These are phyloP conservation scores for Ancistrus triradiatus DNA, from an alignment of 2,113 vertebrate genomes.

Conservation along the genomic window DNA sequence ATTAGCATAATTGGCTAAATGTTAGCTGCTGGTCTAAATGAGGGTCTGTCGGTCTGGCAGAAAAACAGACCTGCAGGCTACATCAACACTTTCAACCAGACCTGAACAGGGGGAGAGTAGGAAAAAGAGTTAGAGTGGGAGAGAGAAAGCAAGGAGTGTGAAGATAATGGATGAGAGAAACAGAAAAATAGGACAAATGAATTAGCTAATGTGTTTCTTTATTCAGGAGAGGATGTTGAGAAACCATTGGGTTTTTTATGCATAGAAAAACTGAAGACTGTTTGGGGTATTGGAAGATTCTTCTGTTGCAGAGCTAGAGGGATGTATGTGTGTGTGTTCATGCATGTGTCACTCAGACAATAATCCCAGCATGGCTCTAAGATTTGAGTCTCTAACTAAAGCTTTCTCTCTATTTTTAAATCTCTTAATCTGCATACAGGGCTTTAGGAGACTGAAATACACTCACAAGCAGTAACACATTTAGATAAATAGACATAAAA, in stretches of 20 bases:
- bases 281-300: not conserved
- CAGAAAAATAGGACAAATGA: too few species aligned
- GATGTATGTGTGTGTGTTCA: slow-evolving; percentile 30
- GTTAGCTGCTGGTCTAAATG: slow-evolving; percentile 65
- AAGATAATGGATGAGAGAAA: too few species aligned
- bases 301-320: not conserved
- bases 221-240: too few species aligned
- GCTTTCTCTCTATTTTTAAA: slow-evolving; percentile 43
- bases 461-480: slow-evolving; percentile 12
- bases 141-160: too few species aligned
- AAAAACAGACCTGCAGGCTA: slow-evolving; percentile 49
- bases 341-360: slow-evolving; percentile 46
- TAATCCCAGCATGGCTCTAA: slow-evolving; percentile 40
- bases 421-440: slow-evolving; percentile 46
- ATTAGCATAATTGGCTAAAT: slow-evolving; percentile 76
- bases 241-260: not conserved
- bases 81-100: not conserved
- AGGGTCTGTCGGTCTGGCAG: slow-evolving; percentile 52
- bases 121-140: not conserved
- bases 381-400: slow-evolving; percentile 44
- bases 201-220: too few species aligned
- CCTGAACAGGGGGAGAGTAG: not conserved
- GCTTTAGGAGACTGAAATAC: slow-evolving; percentile 46
- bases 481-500: slow-evolving; percentile 15
- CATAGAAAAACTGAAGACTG: not conserved